Conservation (phyloP, 2,888 invertebrate species). For the Eupithecia tripunctaria region DNA sequence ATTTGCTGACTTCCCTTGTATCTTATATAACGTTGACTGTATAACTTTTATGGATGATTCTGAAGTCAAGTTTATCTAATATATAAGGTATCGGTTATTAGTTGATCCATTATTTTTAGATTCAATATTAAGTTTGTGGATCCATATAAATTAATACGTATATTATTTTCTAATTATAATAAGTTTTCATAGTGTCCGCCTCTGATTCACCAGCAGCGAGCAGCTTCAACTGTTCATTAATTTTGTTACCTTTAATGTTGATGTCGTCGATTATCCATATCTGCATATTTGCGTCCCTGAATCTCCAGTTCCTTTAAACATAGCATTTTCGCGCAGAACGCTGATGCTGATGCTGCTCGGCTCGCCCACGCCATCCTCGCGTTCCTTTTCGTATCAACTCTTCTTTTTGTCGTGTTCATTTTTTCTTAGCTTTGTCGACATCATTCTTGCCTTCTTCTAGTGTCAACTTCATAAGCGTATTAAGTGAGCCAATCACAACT, state of each 20-base stretch:
- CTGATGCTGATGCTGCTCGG: constrained; percentile 42
- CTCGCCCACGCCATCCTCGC: constrained; percentile 49
- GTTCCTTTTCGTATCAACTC: constrained; percentile 79
- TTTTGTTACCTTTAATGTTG: background rate
- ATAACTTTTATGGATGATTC: background rate
- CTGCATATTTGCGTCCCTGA: background rate
- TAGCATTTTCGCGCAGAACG: constrained; percentile 45
- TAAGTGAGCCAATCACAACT: too few relatives aligned
- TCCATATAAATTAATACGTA: background rate
- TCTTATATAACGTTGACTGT: background rate
- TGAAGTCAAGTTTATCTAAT: background rate
- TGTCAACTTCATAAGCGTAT: background rate
- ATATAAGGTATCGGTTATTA: background rate
- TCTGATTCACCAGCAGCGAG: background rate
- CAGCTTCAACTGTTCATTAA: background rate
- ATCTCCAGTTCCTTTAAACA: background rate
- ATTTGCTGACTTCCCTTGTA: background rate
- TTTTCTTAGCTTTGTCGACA: background rate
- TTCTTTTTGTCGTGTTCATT: background rate
- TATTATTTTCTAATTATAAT: background rate
- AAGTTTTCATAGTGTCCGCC: too few relatives aligned
- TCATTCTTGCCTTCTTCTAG: background rate
- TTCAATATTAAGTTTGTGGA: background rate
- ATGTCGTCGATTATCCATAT: background rate
- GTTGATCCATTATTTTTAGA: background rate